Conservation (phyloP, 2,888 invertebrate genomes). For the Heliothis peltigera region DNA sequence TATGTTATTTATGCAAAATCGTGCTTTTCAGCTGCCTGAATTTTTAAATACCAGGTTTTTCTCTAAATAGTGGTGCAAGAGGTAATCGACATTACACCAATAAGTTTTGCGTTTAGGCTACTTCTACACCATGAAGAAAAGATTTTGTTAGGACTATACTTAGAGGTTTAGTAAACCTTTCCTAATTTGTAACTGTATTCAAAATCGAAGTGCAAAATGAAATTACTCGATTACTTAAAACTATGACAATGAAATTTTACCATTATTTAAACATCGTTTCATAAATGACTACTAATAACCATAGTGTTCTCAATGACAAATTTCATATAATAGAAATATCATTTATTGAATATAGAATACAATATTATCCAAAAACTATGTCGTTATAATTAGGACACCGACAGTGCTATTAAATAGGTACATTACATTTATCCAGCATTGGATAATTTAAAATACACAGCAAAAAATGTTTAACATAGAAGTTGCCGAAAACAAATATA, state of each 20-base stretch:
- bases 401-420: constrained; percentile 85
- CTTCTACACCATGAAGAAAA: constrained; percentile 86
- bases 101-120: constrained; percentile 81
- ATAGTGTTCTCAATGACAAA: constrained; percentile 87
- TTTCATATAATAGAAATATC: constrained; percentile 88
- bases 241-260: constrained; percentile 89
- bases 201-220: constrained; percentile 87
- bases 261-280: constrained; percentile 85
- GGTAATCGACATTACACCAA: constrained; percentile 74
- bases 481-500: constrained; percentile 82
- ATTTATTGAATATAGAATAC: constrained; percentile 89
- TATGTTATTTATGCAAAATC: constrained; percentile 46
- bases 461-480: constrained; percentile 80
- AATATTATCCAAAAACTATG: constrained; percentile 89
- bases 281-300: constrained; percentile 87
- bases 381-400: constrained; percentile 86
- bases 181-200: constrained; percentile 87
- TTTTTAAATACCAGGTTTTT: constrained; percentile 61
- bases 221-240: constrained; percentile 88
- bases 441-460: constrained; percentile 82
- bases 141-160: constrained; percentile 83
- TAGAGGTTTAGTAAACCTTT: constrained; percentile 76
- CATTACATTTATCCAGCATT: constrained; percentile 82
- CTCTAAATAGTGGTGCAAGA: constrained; percentile 73
- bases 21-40: constrained; percentile 69